Conservation (phyloP, 2,888 invertebrate genomes). For the Scrobipalpa costella region DNA sequence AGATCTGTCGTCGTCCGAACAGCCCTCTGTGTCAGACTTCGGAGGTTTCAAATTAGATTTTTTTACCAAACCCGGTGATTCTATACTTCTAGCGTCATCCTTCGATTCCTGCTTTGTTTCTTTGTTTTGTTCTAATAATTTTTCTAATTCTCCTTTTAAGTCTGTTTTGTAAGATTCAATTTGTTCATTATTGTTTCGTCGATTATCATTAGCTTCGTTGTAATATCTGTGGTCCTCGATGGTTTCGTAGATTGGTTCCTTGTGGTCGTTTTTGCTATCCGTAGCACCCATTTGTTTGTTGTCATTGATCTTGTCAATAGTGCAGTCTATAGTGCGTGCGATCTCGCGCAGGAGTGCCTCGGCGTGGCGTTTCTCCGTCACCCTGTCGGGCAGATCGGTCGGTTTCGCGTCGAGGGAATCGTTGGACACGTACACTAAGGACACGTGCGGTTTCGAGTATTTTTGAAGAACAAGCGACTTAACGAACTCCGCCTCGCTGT, state of each 20-base stretch:
- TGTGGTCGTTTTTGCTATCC: conserved; percentile 52
- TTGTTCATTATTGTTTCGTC: conserved; percentile 29
- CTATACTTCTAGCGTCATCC: conserved; percentile 41
- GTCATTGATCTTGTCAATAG: conserved; percentile 64
- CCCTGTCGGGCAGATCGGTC: background rate
- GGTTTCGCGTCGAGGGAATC: conserved; percentile 54
- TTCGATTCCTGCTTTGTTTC: conserved; percentile 34
- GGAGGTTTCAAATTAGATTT: conserved; percentile 73
- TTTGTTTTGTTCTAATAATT: conserved; percentile 48
- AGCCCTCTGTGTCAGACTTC: conserved; percentile 66
- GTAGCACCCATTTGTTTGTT: conserved; percentile 59
- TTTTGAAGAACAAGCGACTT: conserved; percentile 73
- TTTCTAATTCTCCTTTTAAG: conserved; percentile 61
- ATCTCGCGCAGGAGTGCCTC: conserved; percentile 72
- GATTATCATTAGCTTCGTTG: conserved; percentile 10
- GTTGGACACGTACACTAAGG: conserved; percentile 65
- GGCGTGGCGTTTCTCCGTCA: conserved; percentile 61
- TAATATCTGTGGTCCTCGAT: conserved; percentile 44
- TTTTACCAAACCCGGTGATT: conserved; percentile 56
- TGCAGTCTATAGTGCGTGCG: conserved; percentile 70
- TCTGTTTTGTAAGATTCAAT: conserved; percentile 61
- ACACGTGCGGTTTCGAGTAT: conserved; percentile 73
- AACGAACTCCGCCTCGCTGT: conserved; percentile 59
- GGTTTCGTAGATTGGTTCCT: conserved; percentile 57
- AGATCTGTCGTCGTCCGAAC: conserved; percentile 72